Percentiles rank a stretch among this genome's conserved stretches.
Evolutionary conservation across 1,140 invertebrate genomes (phyloP).

Genomic region (Drosophila malerkotliana): DNA sequence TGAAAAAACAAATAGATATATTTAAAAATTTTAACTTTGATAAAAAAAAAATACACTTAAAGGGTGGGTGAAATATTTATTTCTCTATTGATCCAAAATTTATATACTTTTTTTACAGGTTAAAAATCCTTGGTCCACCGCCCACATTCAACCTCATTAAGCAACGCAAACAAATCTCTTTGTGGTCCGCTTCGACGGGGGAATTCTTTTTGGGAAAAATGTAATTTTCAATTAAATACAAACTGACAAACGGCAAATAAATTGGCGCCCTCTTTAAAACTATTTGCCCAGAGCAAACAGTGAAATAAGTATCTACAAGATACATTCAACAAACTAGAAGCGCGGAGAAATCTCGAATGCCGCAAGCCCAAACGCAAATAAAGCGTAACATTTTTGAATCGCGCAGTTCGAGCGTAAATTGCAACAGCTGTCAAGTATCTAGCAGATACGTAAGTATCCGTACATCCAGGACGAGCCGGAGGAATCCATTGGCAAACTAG

Average conservation of each 20-base stretch:
- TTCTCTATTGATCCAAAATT: no score
- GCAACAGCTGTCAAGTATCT: constrained; percentile 78
- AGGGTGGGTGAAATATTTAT: no score
- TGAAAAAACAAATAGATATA: constrained; percentile 48
- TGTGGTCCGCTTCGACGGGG: background rate
- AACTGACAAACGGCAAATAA: constrained; percentile 54
- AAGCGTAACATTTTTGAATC: constrained; percentile 42
- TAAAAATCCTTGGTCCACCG: background rate
- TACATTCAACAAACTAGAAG: constrained; percentile 33
- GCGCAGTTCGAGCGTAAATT: constrained; percentile 74
- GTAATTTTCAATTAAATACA: constrained; percentile 60
- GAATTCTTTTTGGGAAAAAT: constrained; percentile 41
- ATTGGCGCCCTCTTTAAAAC: constrained; percentile 53
- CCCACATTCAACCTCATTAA: constrained; percentile 69
- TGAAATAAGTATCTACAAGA: constrained; percentile 60
- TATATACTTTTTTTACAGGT: no score
- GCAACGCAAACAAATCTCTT: constrained; percentile 45
- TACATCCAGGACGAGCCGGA: background rate
- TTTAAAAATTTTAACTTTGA: background rate
- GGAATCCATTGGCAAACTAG: constrained; percentile 46
- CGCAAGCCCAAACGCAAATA: constrained; percentile 56
- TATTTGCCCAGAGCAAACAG: constrained; percentile 64
- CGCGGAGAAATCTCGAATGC: constrained; percentile 42
- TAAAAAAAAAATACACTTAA: no score
- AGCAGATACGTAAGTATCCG: constrained; percentile 45